Base-by-base conservation (phyloP, 2,797 vertebrate species). In the Trematomus bernacchii region DNA sequence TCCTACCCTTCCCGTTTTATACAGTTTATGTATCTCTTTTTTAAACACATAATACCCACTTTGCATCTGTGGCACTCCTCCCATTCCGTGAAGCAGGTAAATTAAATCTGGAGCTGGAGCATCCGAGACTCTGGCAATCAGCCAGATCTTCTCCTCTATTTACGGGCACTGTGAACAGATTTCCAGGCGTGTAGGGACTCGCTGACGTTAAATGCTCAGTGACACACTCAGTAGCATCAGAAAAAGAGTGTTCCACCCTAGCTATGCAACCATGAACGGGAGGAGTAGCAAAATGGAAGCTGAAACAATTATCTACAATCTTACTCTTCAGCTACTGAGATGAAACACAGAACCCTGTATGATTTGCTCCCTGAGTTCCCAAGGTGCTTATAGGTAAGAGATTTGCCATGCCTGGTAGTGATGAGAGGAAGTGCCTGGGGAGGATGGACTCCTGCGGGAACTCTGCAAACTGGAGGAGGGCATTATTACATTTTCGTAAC, bases 101-200 rank as follows among this genome's bases (percentile, higher is more conserved):
- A 92, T 93, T 83, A 87, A 89, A 92, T 92, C 83, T 90, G 76
- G 76, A 86, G 82, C 73, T 23, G 82, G 73, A 83, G 86, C 82
- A 91, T 83, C 80, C 77, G 66, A 82, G 76, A 69, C 65, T 68
- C 65, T 92, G 89, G 89, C 90, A 80, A 84, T 87, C 86, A 80
- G 79, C 87, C 86, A 77, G 60, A 90, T 90, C 77, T 86, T 72
- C 74, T 76, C 76, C 67, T 76, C 74, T 60, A 72, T 90, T 92
- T 92, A 80, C 77, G 44, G 85, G 82, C 85, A 82, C 73, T 46
- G 71, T 81, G 88, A 85, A 86, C 84, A 87, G 57, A 85, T 88
- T 77, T 79, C 80, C 81, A 79, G 63, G 69, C 81, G 85, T 75
- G 76, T 73, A 70, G 77, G 77, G 68, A 60, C 61, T 54, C 19